Base-by-base conservation (phyloP, 1,140 invertebrate genomes). In the Lithobius niger region DNA sequence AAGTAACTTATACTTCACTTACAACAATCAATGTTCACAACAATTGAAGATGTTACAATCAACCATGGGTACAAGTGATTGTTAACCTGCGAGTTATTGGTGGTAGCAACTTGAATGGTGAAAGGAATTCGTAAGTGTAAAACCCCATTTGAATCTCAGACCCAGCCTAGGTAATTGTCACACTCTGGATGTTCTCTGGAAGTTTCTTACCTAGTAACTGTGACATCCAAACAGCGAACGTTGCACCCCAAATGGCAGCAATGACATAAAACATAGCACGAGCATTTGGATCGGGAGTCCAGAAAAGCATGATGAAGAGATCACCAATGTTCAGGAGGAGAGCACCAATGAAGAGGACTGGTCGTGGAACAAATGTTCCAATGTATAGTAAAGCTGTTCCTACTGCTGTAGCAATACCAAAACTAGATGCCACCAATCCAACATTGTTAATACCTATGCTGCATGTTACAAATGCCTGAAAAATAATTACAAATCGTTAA, bases 171-270 rank as follows among this genome's bases (percentile, higher is more conserved):
- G n/a, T n/a, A n/a, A n/a, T n/a, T n/a, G n/a, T n/a, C n/a, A n/a
- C n/a, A n/a, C n/a, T n/a, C n/a, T n/a, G n/a, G n/a, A n/a, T n/a
- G n/a, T n/a, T n/a, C n/a, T n/a, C n/a, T n/a, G n/a, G n/a, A n/a
- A n/a, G n/a, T n/a, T n/a, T n/a, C n/a, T n/a, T 73, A 88, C 92
- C 88, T 66, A 96, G 96, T 47, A 96, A 85, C 75, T 97, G 93
- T 0, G 94, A 97, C 67, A 97, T 93, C 93, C 93, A 97, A 0
- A 97, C 88, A 1, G 91, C 90, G 67, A 97, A 93, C 3, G 88
- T 88, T 16, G 94, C 82, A 18, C 94, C 94, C 93, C 93, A 97
- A 0, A 95, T 72, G 0, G 87, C 89, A 1, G 89, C 88, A 45
- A 97, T 83, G 15, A 88, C 80, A 70, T 88, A 97, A 76, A 96